A percentile compares a stretch with the other conserved stretches of the same genome.
These are phyloP conservation scores for Cottus gobio DNA, from an alignment of 2,113 vertebrate genomes.

Conservation along the genomic window DNA sequence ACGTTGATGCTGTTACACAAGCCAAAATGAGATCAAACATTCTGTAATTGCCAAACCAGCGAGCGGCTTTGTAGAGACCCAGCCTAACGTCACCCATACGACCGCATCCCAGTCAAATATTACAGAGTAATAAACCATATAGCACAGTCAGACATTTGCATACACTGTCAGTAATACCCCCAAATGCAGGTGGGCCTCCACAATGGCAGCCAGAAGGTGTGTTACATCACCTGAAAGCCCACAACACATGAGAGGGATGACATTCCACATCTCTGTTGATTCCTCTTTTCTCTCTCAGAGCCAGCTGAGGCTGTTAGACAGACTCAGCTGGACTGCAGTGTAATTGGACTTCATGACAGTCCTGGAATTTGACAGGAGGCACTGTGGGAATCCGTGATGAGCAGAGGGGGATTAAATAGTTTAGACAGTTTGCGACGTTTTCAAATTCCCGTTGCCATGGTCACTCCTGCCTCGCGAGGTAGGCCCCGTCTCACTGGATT, in stretches of 20 bases:
- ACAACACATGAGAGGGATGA: conserved; percentile 35
- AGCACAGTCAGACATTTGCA: conserved; percentile 27
- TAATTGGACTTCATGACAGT: conserved; percentile 44
- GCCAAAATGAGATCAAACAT: neutral
- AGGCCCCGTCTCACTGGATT: conserved; percentile 20
- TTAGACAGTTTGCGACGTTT: conserved; percentile 67
- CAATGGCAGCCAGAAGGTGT: conserved; percentile 21
- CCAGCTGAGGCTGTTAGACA: conserved; percentile 20
- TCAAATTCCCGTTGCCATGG: conserved; percentile 69
- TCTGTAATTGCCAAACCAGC: neutral
- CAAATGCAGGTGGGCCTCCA: conserved; percentile 22
- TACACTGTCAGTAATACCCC: conserved; percentile 9
- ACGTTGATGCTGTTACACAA: neutral
- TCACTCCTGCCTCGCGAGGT: conserved; percentile 41
- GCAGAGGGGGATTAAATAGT: conserved; percentile 1
- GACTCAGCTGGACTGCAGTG: conserved; percentile 24
- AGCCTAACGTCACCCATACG: neutral
- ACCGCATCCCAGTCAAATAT: conserved; percentile 3
- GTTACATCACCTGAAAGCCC: conserved; percentile 40
- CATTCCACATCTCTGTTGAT: conserved; percentile 31
- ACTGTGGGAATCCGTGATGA: conserved; percentile 61
- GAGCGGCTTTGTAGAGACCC: conserved; percentile 1
- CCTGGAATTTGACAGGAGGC: conserved; percentile 65
- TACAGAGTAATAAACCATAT: conserved; percentile 11
- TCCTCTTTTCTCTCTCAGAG: conserved; percentile 17